These are phyloP conservation scores for Augochlorella aurata DNA, from an alignment of 2,888 invertebrate species.

Conservation along the genomic window DNA sequence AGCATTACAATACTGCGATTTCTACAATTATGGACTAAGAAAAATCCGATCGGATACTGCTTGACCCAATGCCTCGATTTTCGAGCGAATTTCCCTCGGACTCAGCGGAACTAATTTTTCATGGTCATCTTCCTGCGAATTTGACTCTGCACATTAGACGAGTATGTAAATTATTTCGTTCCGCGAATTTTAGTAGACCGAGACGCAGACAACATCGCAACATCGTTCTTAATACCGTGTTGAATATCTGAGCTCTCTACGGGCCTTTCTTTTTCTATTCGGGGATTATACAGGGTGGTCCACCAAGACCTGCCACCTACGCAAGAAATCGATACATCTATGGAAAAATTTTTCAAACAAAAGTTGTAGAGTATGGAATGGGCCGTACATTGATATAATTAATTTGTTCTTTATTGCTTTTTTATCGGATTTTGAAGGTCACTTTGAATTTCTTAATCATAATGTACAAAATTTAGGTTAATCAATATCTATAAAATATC, in stretches of 20 bases:
- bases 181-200: slow-evolving; percentile 34
- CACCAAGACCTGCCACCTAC: too few relatives aligned
- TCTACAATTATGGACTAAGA: neutral
- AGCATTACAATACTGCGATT: neutral
- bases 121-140: neutral
- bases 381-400: too few relatives aligned
- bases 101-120: slow-evolving; percentile 8
- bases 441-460: too few relatives aligned
- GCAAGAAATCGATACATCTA: too few relatives aligned
- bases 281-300: neutral
- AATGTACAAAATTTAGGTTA: too few relatives aligned
- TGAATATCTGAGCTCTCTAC: slow-evolving; percentile 18
- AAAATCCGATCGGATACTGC: neutral
- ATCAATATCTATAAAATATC: too few relatives aligned
- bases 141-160: neutral
- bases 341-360: too few relatives aligned
- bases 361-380: too few relatives aligned
- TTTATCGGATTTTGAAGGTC: too few relatives aligned
- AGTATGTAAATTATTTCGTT: slow-evolving; percentile 19
- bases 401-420: too few relatives aligned
- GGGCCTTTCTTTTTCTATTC: neutral
- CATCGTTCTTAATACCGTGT: slow-evolving; percentile 8
- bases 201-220: slow-evolving; percentile 14
- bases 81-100: slow-evolving; percentile 24
- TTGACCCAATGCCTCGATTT: neutral